Percentiles rank a stretch among this genome's conserved stretches.
These are phyloP conservation scores for Fringilla coelebs DNA, from an alignment of 2,797 vertebrate genomes.

Conservation along the genomic window DNA sequence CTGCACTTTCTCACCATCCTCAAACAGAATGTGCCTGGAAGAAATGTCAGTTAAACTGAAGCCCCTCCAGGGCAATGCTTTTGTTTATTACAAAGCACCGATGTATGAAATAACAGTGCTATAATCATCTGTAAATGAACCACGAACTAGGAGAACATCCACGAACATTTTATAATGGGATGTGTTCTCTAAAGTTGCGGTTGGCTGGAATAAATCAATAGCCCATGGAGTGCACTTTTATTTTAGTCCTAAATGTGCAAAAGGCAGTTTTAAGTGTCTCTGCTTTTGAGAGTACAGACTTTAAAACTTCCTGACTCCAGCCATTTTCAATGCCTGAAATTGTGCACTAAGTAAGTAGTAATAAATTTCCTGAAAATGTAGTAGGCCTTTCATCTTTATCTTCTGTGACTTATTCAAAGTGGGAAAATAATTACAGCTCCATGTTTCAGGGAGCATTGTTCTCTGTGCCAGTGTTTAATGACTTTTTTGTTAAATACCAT, in stretches of 20 bases:
- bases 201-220: constrained; percentile 33
- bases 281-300: background rate
- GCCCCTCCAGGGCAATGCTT: background rate
- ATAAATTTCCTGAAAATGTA: constrained; percentile 32
- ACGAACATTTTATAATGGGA: background rate
- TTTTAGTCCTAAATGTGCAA: constrained; percentile 17
- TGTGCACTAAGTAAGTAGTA: background rate
- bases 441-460: constrained; percentile 26
- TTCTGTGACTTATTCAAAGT: constrained; percentile 20
- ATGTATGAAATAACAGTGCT: constrained; percentile 31
- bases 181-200: background rate
- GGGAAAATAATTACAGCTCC: background rate
- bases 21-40: background rate
- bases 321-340: constrained; percentile 15
- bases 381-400: constrained; percentile 30
- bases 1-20: background rate
- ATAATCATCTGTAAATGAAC: constrained; percentile 49
- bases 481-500: background rate
- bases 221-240: background rate
- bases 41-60: background rate
- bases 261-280: constrained; percentile 9
- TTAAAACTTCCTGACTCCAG: constrained; percentile 44
- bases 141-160: background rate
- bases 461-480: background rate
- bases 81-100: constrained; percentile 27